Evolutionary conservation across 2,113 vertebrate genomes (phyloP), one percentile per base, ranked within the genome.

Genomic region (Platycercus adscitus): DNA sequence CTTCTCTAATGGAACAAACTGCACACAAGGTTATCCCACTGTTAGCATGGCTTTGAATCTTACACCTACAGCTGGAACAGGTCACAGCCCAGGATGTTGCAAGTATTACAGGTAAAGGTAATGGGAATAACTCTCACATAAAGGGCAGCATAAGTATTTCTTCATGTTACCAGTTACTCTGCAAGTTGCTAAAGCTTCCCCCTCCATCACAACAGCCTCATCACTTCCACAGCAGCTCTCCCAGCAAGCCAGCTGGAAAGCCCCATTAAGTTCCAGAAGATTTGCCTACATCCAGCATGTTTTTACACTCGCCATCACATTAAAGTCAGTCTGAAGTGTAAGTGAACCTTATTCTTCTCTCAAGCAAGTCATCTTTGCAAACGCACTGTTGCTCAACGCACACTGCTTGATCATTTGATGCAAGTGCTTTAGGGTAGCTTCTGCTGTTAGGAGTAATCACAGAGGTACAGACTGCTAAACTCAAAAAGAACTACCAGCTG

Each of bases 171-270:
- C 88, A 56, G n/a, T 64, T 35, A 35, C 56, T 69, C 39, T 7
- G 9, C 29, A 43, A 82, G 47, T 78, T 87, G 89, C 47, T 60
- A 26, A 56, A 89, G 52, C 61, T 69, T 82, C 61, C 61, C 37
- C 25, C 25, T 58, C 50, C 1, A 1, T 18, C 58, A 80, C 2
- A 0, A 66, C n/a, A 72, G 49, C 53, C 58, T 73, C 2, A 2
- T 44, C 6, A 0, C 63, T 63, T 61, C 52, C 33, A 88, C 35
- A 52, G 73, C 43, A 4, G 24, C 21, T 60, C 47, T 61, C 44
- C 71, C 26, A 12, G 49, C 53, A 86, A 58, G 61, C 31, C 39
- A 88, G 1, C 26, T 61, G 46, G 28, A 68, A 70, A 93, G 33
- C 37, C 60, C 53, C 50, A 33, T 24, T 82, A 64, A 77, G 25